Base-by-base conservation (phyloP, 1,140 invertebrate species). In the Acromyrmex heyeri region DNA sequence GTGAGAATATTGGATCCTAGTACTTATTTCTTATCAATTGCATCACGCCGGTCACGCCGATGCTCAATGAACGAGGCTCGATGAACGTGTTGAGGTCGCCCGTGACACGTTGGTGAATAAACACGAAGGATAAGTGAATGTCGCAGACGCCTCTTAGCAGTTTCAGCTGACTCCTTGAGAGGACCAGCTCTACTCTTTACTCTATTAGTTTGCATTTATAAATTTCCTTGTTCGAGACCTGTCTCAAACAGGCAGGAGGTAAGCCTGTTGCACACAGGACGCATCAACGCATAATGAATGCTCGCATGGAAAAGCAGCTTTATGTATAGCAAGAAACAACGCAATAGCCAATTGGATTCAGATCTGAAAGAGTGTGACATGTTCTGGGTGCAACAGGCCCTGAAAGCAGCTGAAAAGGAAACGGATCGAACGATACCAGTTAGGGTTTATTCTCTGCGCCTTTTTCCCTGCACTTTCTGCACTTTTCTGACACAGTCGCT, bases 61-160 rank as follows among this genome's bases (percentile, higher is more conserved):
- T 81, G 10, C 27, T 6, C 18, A 30, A 16, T 16, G 14, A 78
- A 24, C 8, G 12, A 8, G 6, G 12, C 59, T 44, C 57, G 21
- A 64, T 24, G 24, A 78, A 44, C 16, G 44, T 67, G 16, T 48
- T 16, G 14, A 67, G 12, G 30, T 50, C 59, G 18, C 10, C 6
- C 14, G 48, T 30, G 59, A 67, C 44, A 62, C 8, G 1, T 78
- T 21, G 53, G 7, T 16, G 57, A 64, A 30, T 18, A n/a, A 21
- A 79, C 21, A 18, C 48, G 14, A 27, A 65, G 16, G 5, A 62
- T 30, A 24, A 55, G 77, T 69, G 64, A 81, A 48, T 70, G 30
- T 69, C 24, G 24, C 16, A 4, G 14, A 76, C 1, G 7, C 44
- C 34, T 44, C 16, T 10, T 34, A 34, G 30, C 30, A 34, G 30